Conservation (phyloP, 1,140 invertebrate genomes). For the Drusus annulatus region DNA sequence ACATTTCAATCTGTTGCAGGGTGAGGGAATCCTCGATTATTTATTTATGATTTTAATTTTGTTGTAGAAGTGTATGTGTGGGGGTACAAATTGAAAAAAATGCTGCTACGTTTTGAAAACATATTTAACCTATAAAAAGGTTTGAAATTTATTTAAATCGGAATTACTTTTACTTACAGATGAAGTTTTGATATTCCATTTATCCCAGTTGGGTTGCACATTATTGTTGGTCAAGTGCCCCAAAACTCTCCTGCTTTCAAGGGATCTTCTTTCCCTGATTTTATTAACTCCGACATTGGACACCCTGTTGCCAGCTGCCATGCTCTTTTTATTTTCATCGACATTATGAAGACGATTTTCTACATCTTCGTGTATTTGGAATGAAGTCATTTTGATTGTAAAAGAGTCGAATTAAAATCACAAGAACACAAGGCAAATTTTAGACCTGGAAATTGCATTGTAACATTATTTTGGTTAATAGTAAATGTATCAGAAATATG, state of each 20-base stretch:
- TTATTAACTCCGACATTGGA: conserved; percentile 1
- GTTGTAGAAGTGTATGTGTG: no score
- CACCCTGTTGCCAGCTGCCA: neutral
- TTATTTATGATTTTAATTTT: no score
- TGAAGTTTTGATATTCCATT: conserved; percentile 21
- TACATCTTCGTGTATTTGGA: conserved; percentile 55
- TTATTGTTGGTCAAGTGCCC: conserved; percentile 27
- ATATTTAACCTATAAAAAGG: no score
- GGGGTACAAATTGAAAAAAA: no score
- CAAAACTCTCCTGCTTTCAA: conserved; percentile 33
- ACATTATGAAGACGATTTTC: conserved; percentile 38
- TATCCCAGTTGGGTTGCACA: neutral
- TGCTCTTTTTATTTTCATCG: conserved; percentile 20
- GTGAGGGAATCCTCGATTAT: no score
- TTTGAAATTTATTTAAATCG: no score
- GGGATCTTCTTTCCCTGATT: conserved; percentile 14
- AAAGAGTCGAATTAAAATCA: conserved; percentile 8
- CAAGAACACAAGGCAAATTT: neutral
- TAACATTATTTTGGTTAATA: neutral
- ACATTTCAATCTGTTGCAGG: no score
- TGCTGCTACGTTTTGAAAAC: no score
- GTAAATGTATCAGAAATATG: neutral
- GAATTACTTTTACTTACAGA: neutral
- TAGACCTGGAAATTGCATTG: neutral
- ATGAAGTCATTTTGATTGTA: conserved; percentile 44